phyloP scores from a whole-genome alignment of 2,113 vertebrate species.

The Meleagris gallopavo region DNA sequence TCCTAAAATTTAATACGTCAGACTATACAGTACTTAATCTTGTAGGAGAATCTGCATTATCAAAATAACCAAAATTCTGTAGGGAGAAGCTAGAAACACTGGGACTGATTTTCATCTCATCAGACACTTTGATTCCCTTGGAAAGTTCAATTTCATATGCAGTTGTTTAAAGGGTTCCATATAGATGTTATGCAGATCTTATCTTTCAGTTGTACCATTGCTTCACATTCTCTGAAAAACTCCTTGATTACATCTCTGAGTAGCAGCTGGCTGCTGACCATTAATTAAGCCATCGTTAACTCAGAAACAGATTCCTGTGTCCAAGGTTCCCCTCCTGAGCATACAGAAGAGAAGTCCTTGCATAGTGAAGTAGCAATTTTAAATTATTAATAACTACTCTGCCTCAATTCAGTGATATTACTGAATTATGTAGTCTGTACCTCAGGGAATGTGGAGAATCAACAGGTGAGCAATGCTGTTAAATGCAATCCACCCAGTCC shows the following conservation, averaged over 20 bases:
- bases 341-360: fast-evolving
- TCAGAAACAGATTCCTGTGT: neutral
- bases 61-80: neutral
- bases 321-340: neutral
- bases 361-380: neutral
- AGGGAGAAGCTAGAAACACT: neutral
- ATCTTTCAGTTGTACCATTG: neutral
- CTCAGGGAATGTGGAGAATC: neutral
- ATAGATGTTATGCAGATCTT: neutral
- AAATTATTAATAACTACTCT: neutral
- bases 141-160: neutral
- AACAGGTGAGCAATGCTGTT: fast-evolving
- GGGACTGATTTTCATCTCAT: neutral
- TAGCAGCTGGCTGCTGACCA: neutral
- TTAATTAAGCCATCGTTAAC: neutral
- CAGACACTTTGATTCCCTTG: neutral
- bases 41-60: neutral
- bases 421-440: neutral
- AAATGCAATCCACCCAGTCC: neutral
- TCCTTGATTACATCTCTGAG: neutral
- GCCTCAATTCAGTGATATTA: neutral
- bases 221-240: neutral
- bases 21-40: neutral
- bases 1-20: neutral
- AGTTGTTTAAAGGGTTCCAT: neutral